phyloP scores from a whole-genome alignment of 2,888 invertebrate species.

The Dichetophora obliterata region DNA sequence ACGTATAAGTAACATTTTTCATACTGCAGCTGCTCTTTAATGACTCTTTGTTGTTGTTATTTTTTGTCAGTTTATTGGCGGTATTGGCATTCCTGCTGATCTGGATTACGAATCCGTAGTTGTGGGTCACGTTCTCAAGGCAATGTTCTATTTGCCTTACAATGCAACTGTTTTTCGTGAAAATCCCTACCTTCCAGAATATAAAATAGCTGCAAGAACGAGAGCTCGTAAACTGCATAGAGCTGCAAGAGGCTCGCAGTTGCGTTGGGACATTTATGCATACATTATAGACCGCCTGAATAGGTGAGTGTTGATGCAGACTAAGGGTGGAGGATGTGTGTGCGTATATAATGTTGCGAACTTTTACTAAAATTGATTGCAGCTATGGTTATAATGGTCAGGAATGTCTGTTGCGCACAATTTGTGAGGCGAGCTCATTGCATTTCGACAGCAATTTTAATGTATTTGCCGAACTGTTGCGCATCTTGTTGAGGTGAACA shows the following conservation, averaged over 20 bases:
- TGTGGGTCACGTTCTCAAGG: constrained; percentile 61
- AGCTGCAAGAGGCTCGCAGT: constrained; percentile 42
- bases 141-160: constrained; percentile 59
- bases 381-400: constrained; percentile 62
- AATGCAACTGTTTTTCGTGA: constrained; percentile 60
- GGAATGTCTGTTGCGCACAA: constrained; percentile 60
- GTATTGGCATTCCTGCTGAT: constrained; percentile 65
- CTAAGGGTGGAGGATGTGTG: not conserved
- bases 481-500: constrained; percentile 59
- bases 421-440: constrained; percentile 59
- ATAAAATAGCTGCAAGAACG: constrained; percentile 46
- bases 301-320: constrained; percentile 48
- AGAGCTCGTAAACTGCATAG: constrained; percentile 36
- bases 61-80: constrained; percentile 59
- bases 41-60: not conserved
- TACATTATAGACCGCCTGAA: constrained; percentile 56
- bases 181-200: constrained; percentile 62
- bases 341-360: not conserved
- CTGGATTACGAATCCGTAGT: constrained; percentile 61
- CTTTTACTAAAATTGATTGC: not conserved
- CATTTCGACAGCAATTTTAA: constrained; percentile 55
- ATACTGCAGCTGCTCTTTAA: not conserved
- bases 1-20: not conserved
- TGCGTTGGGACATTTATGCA: constrained; percentile 59
- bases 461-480: constrained; percentile 58